Evolutionary conservation across 2,888 invertebrate genomes (phyloP).

Genomic region (Argynnis bischoffii): DNA sequence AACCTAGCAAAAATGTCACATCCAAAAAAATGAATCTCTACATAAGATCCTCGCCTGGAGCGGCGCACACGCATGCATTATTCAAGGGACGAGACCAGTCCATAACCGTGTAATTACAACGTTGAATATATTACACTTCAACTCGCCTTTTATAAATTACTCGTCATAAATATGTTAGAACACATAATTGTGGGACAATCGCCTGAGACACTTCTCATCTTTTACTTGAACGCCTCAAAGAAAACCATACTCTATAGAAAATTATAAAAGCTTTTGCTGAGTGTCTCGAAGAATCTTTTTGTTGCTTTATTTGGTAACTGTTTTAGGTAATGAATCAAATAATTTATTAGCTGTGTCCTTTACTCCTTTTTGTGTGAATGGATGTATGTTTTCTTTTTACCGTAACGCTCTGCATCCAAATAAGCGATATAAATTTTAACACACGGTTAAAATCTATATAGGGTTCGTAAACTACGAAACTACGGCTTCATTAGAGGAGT

Average conservation of each 20-base stretch:
- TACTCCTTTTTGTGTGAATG: too few relatives aligned
- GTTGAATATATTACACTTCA: constrained; percentile 60
- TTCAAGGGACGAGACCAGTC: constrained; percentile 57
- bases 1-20: constrained; percentile 16
- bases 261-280: neutral
- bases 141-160: constrained; percentile 55
- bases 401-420: too few relatives aligned
- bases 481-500: too few relatives aligned
- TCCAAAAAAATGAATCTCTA: neutral
- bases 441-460: too few relatives aligned
- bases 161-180: constrained; percentile 53
- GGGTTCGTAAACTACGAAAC: too few relatives aligned
- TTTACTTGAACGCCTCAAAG: constrained; percentile 22
- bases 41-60: constrained; percentile 18
- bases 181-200: constrained; percentile 48
- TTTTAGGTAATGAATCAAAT: too few relatives aligned
- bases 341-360: too few relatives aligned
- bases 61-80: constrained; percentile 53
- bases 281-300: too few relatives aligned
- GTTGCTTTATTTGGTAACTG: too few relatives aligned
- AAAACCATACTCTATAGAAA: neutral
- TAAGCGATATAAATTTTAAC: too few relatives aligned
- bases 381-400: too few relatives aligned
- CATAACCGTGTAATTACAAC: constrained; percentile 60
- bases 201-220: constrained; percentile 36